Conservation (phyloP, 2,113 vertebrate genomes). For the Paraplagusia blochii region DNA sequence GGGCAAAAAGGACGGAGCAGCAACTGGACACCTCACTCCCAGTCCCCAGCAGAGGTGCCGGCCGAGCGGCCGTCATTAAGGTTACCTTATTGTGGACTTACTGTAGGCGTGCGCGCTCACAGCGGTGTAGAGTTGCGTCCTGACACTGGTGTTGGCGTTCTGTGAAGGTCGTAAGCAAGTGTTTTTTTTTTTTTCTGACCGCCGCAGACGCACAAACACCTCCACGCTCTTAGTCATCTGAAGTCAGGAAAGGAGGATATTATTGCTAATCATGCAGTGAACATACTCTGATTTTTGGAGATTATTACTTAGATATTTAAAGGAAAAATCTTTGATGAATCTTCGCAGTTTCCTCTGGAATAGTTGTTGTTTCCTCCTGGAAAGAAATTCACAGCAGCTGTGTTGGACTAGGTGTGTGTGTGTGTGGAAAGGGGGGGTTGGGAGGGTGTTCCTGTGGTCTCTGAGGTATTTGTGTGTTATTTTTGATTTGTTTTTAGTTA, state of each 20-base stretch:
- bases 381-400: constrained; percentile 52
- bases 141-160: constrained; percentile 59
- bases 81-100: constrained; percentile 43
- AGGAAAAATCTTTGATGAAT: constrained; percentile 49
- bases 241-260: constrained; percentile 14
- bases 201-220: constrained; percentile 49
- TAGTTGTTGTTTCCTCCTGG: constrained; percentile 44
- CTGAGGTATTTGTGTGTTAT: constrained; percentile 33
- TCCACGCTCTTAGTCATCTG: constrained; percentile 36
- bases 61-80: constrained; percentile 46
- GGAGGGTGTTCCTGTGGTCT: constrained; percentile 23
- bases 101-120: constrained; percentile 20
- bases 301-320: too few species aligned
- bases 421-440: neutral
- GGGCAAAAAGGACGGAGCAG: constrained; percentile 23
- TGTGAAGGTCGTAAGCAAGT: constrained; percentile 59
- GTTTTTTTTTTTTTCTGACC: constrained; percentile 36
- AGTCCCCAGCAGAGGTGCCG: constrained; percentile 43
- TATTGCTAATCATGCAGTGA: constrained; percentile 43
- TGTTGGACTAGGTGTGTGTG: constrained; percentile 9
- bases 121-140: constrained; percentile 65
- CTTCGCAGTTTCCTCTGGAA: constrained; percentile 40
- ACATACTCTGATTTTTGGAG: constrained; percentile 1
- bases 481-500: constrained; percentile 29
- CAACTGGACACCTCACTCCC: constrained; percentile 40